These are phyloP conservation scores for Platerodrilus igneus DNA, from an alignment of 2,888 invertebrate species.

Conservation along the genomic window DNA sequence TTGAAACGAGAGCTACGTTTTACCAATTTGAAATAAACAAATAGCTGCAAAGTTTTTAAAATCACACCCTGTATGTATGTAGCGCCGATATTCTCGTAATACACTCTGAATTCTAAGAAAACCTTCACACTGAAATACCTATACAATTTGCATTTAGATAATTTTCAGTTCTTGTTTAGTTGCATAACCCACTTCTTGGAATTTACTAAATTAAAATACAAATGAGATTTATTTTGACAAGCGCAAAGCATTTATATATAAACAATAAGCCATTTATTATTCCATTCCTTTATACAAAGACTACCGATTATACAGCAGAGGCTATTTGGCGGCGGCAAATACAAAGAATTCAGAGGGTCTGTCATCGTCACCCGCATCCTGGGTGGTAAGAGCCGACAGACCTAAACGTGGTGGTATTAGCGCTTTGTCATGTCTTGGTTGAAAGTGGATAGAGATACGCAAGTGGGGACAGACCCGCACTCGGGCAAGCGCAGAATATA, in stretches of 20 bases:
- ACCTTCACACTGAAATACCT: no score
- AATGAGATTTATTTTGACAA: no score
- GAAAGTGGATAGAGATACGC: slow-evolving; percentile 23
- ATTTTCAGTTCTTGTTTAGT: no score
- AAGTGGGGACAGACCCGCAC: slow-evolving; percentile 28
- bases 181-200: no score
- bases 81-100: no score
- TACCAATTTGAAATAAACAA: no score
- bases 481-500: slow-evolving; percentile 26
- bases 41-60: no score
- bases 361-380: slow-evolving; percentile 52
- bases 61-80: no score
- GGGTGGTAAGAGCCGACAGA: slow-evolving; percentile 51
- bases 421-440: slow-evolving; percentile 47
- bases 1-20: no score
- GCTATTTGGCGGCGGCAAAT: slow-evolving; percentile 39
- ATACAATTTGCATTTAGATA: no score
- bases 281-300: slow-evolving; percentile 40
- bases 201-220: no score
- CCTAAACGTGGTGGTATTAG: slow-evolving; percentile 49
- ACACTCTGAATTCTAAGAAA: no score
- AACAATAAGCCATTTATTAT: slow-evolving; percentile 35
- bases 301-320: slow-evolving; percentile 46
- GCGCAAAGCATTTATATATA: not conserved
- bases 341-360: slow-evolving; percentile 47